These are phyloP conservation scores for Phragmatobia fuliginosa DNA, from an alignment of 2,888 invertebrate species.

Conservation along the genomic window DNA sequence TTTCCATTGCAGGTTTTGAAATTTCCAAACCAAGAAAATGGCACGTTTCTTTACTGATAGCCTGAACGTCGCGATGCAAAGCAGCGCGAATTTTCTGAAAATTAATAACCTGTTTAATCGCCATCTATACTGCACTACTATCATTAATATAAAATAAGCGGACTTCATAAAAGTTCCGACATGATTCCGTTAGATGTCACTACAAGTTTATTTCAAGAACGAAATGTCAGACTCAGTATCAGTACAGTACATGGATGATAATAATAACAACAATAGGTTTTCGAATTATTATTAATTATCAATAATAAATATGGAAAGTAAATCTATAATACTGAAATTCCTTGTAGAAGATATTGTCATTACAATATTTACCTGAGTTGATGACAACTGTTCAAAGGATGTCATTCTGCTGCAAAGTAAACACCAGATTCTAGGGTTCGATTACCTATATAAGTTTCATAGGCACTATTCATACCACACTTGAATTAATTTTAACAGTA, in stretches of 20 bases:
- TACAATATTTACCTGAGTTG: constrained; percentile 60
- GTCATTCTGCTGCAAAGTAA: constrained; percentile 51
- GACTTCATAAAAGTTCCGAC: not conserved
- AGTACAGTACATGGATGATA: not conserved
- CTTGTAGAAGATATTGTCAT: not conserved
- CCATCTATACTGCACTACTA: constrained; percentile 47
- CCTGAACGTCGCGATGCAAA: constrained; percentile 84
- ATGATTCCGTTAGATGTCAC: not conserved
- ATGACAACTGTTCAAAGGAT: constrained; percentile 63
- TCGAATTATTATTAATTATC: too few relatives aligned
- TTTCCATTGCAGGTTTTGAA: constrained; percentile 84
- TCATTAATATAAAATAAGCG: constrained; percentile 16
- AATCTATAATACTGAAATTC: not conserved
- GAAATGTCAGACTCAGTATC: too few relatives aligned
- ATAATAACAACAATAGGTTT: too few relatives aligned
- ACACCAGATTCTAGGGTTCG: not conserved
- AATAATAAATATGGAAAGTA: not conserved
- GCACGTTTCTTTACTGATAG: constrained; percentile 86
- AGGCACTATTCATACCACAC: not conserved
- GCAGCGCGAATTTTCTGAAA: constrained; percentile 87
- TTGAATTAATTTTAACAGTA: not conserved
- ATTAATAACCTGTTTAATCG: constrained; percentile 32
- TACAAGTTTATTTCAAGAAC: not conserved
- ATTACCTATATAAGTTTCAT: not conserved
- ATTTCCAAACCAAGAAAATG: constrained; percentile 81